Base-by-base conservation (phyloP, 2,113 vertebrate species). In the Antennarius striatus region DNA sequence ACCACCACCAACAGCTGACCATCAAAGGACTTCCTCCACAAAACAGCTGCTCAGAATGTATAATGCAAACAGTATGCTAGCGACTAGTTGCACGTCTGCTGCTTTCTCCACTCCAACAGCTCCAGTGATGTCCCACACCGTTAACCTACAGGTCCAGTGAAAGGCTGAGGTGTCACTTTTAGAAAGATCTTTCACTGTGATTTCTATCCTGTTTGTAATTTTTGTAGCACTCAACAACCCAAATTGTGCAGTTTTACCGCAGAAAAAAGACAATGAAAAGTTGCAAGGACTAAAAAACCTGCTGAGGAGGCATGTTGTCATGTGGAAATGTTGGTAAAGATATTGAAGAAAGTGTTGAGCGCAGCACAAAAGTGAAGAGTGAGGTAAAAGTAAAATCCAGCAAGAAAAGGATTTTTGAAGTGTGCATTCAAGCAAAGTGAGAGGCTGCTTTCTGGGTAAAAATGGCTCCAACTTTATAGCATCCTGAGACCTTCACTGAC, bases 21-120 rank as follows among this genome's bases (percentile, higher is more conserved):
- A 85, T 89, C 82, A 89, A 89, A 91, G 78, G 63, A 86, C 79
- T 88, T 91, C 88, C 82, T 89, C 71, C 67, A 50, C 72, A 75
- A 76, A 88, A 81, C 78, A 88, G 89, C 85, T 89, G 90, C 84
- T 86, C 80, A 68, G 84, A 86, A 84, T 82, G 76, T 79, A 83
- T 83, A 86, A 89, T 88, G 75, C 82, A 79, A 83, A 73, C 53
- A 36, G 68, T 66, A 77, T 47, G 46, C 75, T 73, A 77, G 73
- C 68, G 32, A 63, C 28, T 0, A 53, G 22, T 75, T 43, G 68
- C 75, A 71, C 57, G 73, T 83, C 64, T 70, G 8, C 74, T 70
- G 72, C 65, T 70, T 73, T 73, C 65, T 32, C 70, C 75, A 62
- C 62, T 73, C 70, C 77, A 54, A 79, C 75, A 61, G 64, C 80